Percentiles rank a stretch among this genome's conserved stretches.
Conservation (phyloP, 2,797 vertebrate genomes). For the Hydrophis major region DNA sequence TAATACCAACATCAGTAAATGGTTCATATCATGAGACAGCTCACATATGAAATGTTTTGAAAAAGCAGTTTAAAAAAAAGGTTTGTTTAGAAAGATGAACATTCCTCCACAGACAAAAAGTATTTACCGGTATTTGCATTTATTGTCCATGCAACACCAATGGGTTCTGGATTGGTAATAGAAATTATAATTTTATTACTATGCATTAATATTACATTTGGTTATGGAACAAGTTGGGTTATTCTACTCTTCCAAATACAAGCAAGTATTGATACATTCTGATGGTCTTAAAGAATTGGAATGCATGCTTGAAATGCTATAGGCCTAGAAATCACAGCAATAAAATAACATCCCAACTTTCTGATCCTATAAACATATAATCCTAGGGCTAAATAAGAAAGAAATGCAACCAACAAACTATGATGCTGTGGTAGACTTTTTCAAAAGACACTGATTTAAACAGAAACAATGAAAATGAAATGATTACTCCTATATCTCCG, state of each 20-base stretch:
- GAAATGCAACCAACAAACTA: background rate
- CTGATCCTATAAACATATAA: background rate
- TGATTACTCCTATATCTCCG: background rate
- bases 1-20: conserved; percentile 10
- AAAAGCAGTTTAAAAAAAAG: conserved; percentile 11
- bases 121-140: background rate
- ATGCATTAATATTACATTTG: conserved; percentile 10
- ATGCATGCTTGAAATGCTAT: background rate
- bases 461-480: background rate
- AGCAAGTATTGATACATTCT: background rate
- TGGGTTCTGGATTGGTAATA: background rate
- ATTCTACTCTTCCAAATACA: background rate
- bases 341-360: accelerated
- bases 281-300: no score
- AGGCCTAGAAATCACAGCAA: conserved; percentile 25
- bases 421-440: background rate
- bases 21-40: conserved; percentile 12
- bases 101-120: background rate
- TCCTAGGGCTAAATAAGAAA: background rate
- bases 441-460: conserved; percentile 1
- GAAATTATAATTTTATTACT: background rate
- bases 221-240: background rate
- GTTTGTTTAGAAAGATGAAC: background rate
- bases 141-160: background rate
- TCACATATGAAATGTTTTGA: conserved; percentile 21